Percentiles rank a stretch among this genome's conserved stretches.
Evolutionary conservation across 2,888 invertebrate genomes (phyloP).

Genomic region (Rhimphoctona megacephalus): DNA sequence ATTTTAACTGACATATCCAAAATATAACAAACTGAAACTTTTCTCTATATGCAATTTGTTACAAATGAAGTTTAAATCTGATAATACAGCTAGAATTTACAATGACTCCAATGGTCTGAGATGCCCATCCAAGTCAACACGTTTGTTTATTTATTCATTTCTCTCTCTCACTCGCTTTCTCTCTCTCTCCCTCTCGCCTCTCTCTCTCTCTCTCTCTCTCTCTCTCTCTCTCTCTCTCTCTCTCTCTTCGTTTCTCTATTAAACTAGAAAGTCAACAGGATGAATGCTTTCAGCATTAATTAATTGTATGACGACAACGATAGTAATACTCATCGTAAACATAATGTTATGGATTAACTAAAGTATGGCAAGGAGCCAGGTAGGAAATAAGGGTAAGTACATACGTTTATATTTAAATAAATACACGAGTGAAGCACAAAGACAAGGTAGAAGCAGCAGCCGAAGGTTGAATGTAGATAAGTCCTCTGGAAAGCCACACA

Average conservation of each 20-base stretch:
- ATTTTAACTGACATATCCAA: not conserved
- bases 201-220: too few relatives aligned
- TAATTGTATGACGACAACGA: not conserved
- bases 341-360: not conserved
- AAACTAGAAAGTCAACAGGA: not conserved
- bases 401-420: slow-evolving; percentile 3
- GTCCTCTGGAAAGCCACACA: slow-evolving; percentile 18
- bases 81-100: not conserved
- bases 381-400: not conserved
- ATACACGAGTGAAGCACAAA: slow-evolving; percentile 31
- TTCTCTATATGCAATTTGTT: not conserved
- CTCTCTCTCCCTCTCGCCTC: too few relatives aligned
- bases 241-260: too few relatives aligned
- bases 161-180: too few relatives aligned
- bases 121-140: not conserved
- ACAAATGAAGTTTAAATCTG: not conserved
- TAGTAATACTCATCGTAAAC: not conserved
- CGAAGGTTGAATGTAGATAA: slow-evolving; percentile 11
- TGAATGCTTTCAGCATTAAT: not conserved
- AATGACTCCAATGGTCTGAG: not conserved
- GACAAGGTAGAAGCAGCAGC: slow-evolving; percentile 22
- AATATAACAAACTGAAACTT: not conserved
- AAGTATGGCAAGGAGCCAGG: not conserved
- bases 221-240: too few relatives aligned
- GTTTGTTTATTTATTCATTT: too few relatives aligned